Base-by-base conservation (phyloP, 2,113 vertebrate species). In the Psittacara wagleri region DNA sequence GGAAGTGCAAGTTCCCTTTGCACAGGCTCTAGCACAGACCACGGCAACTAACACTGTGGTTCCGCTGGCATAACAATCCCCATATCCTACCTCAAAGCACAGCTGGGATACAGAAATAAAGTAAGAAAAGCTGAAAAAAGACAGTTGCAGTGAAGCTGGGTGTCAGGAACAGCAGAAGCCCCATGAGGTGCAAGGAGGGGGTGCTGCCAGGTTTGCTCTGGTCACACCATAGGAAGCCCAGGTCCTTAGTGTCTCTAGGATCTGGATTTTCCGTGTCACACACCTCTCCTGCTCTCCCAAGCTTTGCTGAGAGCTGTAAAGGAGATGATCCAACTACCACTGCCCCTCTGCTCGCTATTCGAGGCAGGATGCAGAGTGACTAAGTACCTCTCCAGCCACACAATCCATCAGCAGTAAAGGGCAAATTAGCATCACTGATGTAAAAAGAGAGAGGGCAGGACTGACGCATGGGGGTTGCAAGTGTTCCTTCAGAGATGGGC, bases 151-250 rank as follows among this genome's bases (percentile, higher is more conserved):
- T 41, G 27, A 41, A 8, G 5, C 4, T 14, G 13, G 4, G 9
- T 23, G 5, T 27, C 0, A 0, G 31, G 70, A 79, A 39, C 31
- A 66, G 28, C 37, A 70, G 33, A 76, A 90, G 33, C 6, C 11
- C 62, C 48, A 29, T 0, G 0, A 41, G 6, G 5, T 55, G 19
- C 1, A 2, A 63, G 39, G 33, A 70, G 1, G 4, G 9, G 7
- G 0, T 59, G 33, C 39, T 92, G 44, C 48, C 35, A 1, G 5
- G 7, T 74, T 43, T 5, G 0, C 43, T 84, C 22, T 70, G 44
- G 23, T 55, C 52, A 41, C 31, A 43, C 4, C 55, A 39, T 79
- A 57, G 43, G 28, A 87, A 62, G 11, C 6, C 15, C 6, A 67
- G 5, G 6, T 9, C 41, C 12, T 33, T 17, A 7, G 3, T 64